These are phyloP conservation scores for Ataeniobius toweri DNA, from an alignment of 2,797 vertebrate genomes.

Conservation along the genomic window DNA sequence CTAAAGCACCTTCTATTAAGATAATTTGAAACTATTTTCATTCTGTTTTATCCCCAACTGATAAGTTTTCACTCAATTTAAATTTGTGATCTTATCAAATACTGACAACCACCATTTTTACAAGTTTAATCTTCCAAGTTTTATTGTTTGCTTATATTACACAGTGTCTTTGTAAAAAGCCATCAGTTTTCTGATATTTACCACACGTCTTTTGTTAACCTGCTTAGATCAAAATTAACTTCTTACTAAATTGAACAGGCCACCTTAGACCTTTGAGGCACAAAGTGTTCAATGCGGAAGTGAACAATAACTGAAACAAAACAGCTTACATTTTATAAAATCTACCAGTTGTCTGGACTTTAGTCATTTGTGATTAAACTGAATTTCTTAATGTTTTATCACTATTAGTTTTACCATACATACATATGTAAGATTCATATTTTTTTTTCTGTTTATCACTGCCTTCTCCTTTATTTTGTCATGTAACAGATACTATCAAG, in stretches of 20 bases:
- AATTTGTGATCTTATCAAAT: neutral
- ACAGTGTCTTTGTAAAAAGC: slow-evolving; percentile 13
- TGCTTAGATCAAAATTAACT: slow-evolving; percentile 33
- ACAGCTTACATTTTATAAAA: too few species aligned
- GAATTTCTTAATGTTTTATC: too few species aligned
- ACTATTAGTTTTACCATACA: too few species aligned
- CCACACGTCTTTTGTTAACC: slow-evolving; percentile 28
- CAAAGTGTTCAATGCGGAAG: too few species aligned
- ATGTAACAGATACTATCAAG: too few species aligned
- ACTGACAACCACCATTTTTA: neutral
- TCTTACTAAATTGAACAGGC: slow-evolving; percentile 62
- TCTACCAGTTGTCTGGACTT: too few species aligned
- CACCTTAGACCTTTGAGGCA: slow-evolving; percentile 14
- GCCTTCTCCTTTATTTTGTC: too few species aligned
- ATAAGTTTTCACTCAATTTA: neutral
- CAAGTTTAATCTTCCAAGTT: neutral
- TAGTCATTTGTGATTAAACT: too few species aligned
- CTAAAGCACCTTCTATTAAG: slow-evolving; percentile 8
- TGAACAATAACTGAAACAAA: too few species aligned
- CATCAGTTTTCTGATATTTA: slow-evolving; percentile 31
- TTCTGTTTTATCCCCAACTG: neutral
- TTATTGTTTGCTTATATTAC: slow-evolving; percentile 1
- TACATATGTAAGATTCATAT: too few species aligned
- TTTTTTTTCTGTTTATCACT: too few species aligned
- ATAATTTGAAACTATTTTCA: slow-evolving; percentile 3